Conservation (phyloP, 2,797 vertebrate genomes). For the Gallirallus australis region DNA sequence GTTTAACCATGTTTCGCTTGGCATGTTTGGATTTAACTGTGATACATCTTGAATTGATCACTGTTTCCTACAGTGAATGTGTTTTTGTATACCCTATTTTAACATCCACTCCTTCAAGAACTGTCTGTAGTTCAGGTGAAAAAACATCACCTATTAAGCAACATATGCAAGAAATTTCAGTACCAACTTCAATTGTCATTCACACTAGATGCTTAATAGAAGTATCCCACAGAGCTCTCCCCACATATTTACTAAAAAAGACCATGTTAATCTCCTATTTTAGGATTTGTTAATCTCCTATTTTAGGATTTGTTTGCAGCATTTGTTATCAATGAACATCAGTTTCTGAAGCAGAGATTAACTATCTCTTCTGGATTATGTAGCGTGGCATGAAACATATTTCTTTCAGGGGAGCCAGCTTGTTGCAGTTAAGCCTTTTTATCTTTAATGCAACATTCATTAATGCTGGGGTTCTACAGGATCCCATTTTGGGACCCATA, state of each 20-base stretch:
- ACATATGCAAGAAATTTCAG: not conserved
- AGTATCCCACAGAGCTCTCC: not conserved
- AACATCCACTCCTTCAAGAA: not conserved
- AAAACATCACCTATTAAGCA: not conserved
- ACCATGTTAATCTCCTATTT: slow-evolving; percentile 52
- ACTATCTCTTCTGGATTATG: slow-evolving; percentile 12
- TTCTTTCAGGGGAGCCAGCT: slow-evolving; percentile 17
- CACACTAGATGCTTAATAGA: not conserved
- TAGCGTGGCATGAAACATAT: not conserved
- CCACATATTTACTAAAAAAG: slow-evolving; percentile 8
- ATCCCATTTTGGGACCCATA: slow-evolving; percentile 42
- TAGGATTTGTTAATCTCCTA: slow-evolving; percentile 52
- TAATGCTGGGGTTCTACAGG: slow-evolving; percentile 8
- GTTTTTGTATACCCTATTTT: not conserved
- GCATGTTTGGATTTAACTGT: not conserved
- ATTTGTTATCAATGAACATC: slow-evolving; percentile 17
- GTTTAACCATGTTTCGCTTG: not conserved
- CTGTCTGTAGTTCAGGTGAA: not conserved
- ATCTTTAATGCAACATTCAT: slow-evolving; percentile 36
- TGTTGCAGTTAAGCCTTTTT: slow-evolving; percentile 41
- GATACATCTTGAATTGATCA: not conserved
- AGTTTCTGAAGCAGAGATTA: slow-evolving; percentile 40
- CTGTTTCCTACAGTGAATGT: not conserved
- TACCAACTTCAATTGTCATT: not conserved
- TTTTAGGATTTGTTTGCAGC: slow-evolving; percentile 49